Conservation (phyloP, 64 coral and sea anemone species). For the Pocillopora damicornis region DNA sequence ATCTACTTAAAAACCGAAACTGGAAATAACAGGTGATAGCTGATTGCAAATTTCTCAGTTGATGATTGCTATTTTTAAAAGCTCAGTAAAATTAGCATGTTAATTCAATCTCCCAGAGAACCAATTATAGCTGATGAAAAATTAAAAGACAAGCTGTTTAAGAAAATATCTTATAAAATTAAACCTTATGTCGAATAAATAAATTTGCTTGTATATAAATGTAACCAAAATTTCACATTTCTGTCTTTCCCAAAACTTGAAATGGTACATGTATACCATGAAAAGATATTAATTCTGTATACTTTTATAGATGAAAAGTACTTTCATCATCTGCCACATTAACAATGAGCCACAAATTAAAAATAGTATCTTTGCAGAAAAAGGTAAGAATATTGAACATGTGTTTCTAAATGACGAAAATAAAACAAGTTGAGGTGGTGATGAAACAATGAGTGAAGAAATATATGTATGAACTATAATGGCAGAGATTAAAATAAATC, state of each 20-base stretch:
- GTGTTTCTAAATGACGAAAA: neutral
- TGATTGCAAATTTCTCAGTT: neutral
- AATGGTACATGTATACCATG: too few species aligned
- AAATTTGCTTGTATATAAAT: too few species aligned
- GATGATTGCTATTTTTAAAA: conserved; percentile 7
- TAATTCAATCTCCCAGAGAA: neutral
- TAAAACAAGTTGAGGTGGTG: neutral
- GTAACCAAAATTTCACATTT: too few species aligned
- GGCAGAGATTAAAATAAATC: too few species aligned
- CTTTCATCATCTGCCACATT: neutral
- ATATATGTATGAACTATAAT: neutral
- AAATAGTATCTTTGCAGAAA: neutral
- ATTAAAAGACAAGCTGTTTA: neutral
- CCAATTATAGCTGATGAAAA: neutral
- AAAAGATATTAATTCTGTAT: too few species aligned
- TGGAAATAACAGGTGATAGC: neutral
- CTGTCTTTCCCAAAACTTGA: too few species aligned
- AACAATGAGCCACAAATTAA: neutral
- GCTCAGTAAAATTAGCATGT: neutral
- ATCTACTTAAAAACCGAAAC: neutral
- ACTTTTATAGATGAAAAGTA: neutral
- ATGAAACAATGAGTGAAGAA: neutral
- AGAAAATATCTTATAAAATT: too few species aligned
- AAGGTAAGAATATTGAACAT: neutral
- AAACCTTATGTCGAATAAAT: too few species aligned